Percentiles rank a stretch among this genome's conserved stretches.
These are phyloP conservation scores for Carcina quercana DNA, from an alignment of 2,888 invertebrate genomes.

Conservation along the genomic window DNA sequence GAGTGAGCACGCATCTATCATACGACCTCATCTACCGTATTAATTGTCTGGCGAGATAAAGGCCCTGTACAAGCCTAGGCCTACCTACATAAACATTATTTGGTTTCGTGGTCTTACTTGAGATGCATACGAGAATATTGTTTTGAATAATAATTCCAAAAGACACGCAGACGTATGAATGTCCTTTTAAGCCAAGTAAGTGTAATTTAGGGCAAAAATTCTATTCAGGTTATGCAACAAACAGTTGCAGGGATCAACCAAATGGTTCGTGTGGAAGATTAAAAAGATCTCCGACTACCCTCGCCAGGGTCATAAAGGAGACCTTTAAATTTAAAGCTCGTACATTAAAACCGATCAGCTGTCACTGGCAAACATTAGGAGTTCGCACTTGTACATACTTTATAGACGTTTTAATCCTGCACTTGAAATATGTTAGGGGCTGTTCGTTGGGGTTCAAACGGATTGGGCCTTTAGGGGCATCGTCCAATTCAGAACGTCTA, in stretches of 20 bases:
- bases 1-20: no score
- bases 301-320: slow-evolving; percentile 37
- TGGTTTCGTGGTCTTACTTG: no score
- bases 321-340: slow-evolving; percentile 48
- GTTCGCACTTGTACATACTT: slow-evolving; percentile 65
- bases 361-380: slow-evolving; percentile 58
- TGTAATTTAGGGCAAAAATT: no score
- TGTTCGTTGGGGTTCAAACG: slow-evolving; percentile 24
- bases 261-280: slow-evolving; percentile 47
- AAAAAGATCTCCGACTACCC: slow-evolving; percentile 38
- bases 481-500: slow-evolving; percentile 49
- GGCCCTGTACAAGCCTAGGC: no score
- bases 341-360: slow-evolving; percentile 61
- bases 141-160: no score
- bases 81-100: no score
- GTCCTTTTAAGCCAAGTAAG: no score
- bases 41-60: no score
- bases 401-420: slow-evolving; percentile 62
- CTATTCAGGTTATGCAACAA: no score
- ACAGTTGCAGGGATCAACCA: slow-evolving; percentile 24
- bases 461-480: slow-evolving; percentile 31
- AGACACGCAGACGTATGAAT: no score
- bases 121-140: no score
- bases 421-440: slow-evolving; percentile 65
- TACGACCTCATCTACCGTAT: no score